Evolutionary conservation across 2,888 invertebrate genomes (phyloP).

Genomic region (Eupeodes luniger): DNA sequence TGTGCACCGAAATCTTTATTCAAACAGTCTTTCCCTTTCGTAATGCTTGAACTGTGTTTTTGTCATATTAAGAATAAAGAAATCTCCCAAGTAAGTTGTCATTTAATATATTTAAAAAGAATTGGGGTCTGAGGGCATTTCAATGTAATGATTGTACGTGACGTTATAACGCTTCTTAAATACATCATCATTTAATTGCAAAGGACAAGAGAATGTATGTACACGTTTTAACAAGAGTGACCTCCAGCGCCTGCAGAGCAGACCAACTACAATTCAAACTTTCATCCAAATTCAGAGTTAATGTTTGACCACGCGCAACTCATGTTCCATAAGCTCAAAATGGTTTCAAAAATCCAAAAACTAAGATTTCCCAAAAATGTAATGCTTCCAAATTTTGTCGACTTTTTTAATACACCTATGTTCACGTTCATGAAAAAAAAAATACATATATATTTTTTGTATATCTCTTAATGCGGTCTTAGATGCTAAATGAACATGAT

Average conservation of each 20-base stretch:
- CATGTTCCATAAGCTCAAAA: background rate
- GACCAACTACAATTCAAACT: background rate
- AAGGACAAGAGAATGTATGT: too few species aligned
- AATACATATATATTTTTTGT: background rate
- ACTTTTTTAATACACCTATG: background rate
- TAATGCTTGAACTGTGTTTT: too few species aligned
- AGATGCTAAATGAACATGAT: slow-evolving; percentile 56
- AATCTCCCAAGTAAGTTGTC: too few species aligned
- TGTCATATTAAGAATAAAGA: too few species aligned
- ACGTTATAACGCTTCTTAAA: too few species aligned
- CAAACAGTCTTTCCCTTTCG: too few species aligned
- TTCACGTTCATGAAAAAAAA: slow-evolving; percentile 28
- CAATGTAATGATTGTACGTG: too few species aligned
- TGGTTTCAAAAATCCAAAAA: background rate
- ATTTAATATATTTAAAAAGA: too few species aligned
- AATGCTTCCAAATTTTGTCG: slow-evolving; percentile 29
- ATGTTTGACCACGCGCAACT: slow-evolving; percentile 15
- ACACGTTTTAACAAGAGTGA: background rate
- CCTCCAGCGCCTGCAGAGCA: background rate
- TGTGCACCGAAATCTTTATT: too few species aligned
- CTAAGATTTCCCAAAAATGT: slow-evolving; percentile 13
- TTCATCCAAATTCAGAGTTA: background rate
- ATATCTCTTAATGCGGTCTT: slow-evolving; percentile 20
- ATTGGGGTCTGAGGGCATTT: too few species aligned
- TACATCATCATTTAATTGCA: too few species aligned